Evolutionary conservation across 2,797 vertebrate genomes (phyloP).

Genomic region (Xyrichtys novacula): DNA sequence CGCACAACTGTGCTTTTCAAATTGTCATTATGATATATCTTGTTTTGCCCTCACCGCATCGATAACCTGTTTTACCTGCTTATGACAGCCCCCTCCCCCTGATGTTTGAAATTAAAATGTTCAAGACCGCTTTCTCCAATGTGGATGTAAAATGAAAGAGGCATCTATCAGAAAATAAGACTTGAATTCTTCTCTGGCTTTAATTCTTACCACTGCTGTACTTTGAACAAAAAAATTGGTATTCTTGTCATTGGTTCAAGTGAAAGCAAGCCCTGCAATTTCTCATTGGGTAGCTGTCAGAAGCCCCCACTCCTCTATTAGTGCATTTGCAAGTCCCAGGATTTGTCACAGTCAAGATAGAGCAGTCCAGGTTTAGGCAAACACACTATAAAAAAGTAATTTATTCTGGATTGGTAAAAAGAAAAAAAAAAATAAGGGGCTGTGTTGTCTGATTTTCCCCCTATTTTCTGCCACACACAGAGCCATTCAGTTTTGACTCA

Average conservation of each 20-base stretch:
- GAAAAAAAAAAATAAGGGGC: conserved; percentile 44
- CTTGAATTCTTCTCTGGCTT: conserved; percentile 72
- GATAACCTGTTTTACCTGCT: conserved; percentile 21
- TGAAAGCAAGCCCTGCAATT: conserved; percentile 78
- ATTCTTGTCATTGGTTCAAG: conserved; percentile 78
- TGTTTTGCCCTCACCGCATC: conserved; percentile 3
- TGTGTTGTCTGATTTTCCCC: conserved; percentile 19
- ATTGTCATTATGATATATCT: conserved; percentile 37
- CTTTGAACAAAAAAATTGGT: conserved; percentile 82
- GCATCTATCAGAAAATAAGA: conserved; percentile 51
- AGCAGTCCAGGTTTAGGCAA: conserved; percentile 58
- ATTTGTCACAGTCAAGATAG: conserved; percentile 72
- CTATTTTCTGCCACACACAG: conserved; percentile 15
- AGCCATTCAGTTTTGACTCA: conserved; percentile 19
- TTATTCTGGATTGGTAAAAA: conserved; percentile 48
- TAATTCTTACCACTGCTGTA: conserved; percentile 62
- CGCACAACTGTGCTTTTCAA: conserved; percentile 7
- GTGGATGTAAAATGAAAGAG: conserved; percentile 44
- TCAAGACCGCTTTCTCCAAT: conserved; percentile 42
- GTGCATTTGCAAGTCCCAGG: conserved; percentile 52
- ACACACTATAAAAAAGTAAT: conserved; percentile 52
- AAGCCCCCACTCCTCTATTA: conserved; percentile 77
- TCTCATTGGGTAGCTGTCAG: conserved; percentile 82
- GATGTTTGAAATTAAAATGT: conserved; percentile 48
- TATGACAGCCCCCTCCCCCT: conserved; percentile 8